Conservation (phyloP, 2,113 vertebrate genomes). For the Epinephelus moara region DNA sequence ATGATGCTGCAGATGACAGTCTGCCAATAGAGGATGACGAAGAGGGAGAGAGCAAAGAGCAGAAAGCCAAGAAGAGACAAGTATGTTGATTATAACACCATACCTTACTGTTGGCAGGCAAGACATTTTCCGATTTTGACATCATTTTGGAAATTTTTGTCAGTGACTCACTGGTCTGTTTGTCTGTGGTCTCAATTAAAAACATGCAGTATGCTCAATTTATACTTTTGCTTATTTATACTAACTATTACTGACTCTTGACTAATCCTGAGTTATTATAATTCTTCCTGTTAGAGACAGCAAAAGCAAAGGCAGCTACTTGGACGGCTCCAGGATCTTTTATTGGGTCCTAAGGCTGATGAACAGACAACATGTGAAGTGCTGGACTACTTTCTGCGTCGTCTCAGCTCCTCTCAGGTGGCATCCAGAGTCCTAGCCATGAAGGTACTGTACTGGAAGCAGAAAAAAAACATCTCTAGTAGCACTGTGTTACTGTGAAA, state of each 20-base stretch:
- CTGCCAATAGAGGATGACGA: conserved; percentile 92
- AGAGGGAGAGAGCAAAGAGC: conserved; percentile 96
- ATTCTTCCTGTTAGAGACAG: conserved; percentile 87
- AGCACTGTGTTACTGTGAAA: neutral
- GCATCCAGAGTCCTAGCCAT: conserved; percentile 95
- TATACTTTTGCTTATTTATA: neutral
- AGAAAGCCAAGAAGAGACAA: conserved; percentile 93
- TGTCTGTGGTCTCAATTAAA: neutral
- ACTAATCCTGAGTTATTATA: conserved; percentile 2
- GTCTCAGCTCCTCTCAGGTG: conserved; percentile 96
- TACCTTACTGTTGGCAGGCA: neutral
- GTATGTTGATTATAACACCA: conserved; percentile 71
- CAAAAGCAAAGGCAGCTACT: conserved; percentile 97
- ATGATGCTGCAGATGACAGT: conserved; percentile 92
- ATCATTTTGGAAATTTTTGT: neutral
- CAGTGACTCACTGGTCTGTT: neutral
- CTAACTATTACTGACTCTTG: conserved; percentile 1
- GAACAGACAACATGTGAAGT: conserved; percentile 98
- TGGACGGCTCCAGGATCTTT: conserved; percentile 94
- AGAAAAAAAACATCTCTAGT: neutral
- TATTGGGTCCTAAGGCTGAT: conserved; percentile 94
- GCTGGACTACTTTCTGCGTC: conserved; percentile 96
- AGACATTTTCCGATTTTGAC: neutral
- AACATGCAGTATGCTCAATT: neutral
- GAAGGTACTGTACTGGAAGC: conserved; percentile 86